These are phyloP conservation scores for Cyphomyrus plagiostoma DNA, from an alignment of 2,113 vertebrate genomes.

Conservation along the genomic window DNA sequence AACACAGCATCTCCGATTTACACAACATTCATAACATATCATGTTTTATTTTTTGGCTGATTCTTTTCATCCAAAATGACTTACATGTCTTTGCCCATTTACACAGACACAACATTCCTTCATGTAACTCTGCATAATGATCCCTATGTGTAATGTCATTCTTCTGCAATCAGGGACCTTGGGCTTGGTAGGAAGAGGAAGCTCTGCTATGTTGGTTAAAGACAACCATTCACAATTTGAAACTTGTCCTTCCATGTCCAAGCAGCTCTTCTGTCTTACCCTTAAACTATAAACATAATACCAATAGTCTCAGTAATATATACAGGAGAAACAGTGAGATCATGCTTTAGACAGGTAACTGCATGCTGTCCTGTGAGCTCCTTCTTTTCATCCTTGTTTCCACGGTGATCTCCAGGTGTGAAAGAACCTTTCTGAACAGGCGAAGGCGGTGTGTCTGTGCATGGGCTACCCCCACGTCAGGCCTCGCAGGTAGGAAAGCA, in stretches of 20 bases:
- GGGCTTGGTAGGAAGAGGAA: neutral
- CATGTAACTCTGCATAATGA: neutral
- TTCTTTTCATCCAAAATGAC: neutral
- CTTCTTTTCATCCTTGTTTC: neutral
- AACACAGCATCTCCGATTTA: neutral
- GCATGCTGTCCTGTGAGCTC: neutral
- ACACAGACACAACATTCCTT: neutral
- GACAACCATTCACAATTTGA: neutral
- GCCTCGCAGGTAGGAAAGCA: no score
- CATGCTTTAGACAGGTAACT: neutral
- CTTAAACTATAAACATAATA: neutral
- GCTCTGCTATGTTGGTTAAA: neutral
- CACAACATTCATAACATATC: neutral
- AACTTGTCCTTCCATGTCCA: neutral
- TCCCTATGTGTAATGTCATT: neutral
- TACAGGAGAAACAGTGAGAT: neutral
- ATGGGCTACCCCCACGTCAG: no score
- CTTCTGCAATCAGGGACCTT: neutral
- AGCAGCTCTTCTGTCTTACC: neutral
- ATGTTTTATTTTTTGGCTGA: neutral
- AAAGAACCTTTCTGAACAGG: neutral
- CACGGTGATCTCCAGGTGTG: neutral
- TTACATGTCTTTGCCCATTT: neutral
- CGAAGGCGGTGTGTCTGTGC: neutral
- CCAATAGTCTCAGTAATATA: neutral